Conservation (phyloP, 2,888 invertebrate species). For the Hydropsyche betteni region DNA sequence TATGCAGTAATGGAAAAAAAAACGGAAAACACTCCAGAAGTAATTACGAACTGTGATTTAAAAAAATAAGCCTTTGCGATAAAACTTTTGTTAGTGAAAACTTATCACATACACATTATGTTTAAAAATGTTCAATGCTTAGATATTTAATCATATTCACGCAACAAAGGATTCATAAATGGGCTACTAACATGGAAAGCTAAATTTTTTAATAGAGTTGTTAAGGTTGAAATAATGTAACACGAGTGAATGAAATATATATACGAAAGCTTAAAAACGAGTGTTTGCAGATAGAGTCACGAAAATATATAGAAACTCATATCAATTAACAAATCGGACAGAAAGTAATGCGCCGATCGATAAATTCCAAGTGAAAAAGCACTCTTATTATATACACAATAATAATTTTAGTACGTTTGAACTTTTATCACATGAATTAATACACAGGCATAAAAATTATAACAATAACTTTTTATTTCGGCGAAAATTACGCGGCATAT, state of each 20-base stretch:
- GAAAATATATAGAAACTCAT: constrained; percentile 12
- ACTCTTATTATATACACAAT: too few relatives aligned
- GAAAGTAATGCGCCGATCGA: constrained; percentile 7
- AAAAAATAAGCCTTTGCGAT: not conserved
- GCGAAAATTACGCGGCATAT: too few relatives aligned
- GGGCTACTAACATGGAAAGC: constrained; percentile 18
- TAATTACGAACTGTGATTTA: not conserved
- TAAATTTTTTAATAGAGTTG: constrained; percentile 19
- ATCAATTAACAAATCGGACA: constrained; percentile 19
- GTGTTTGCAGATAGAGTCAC: constrained; percentile 12
- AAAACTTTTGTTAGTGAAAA: not conserved
- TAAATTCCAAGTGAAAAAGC: not conserved
- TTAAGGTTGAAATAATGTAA: constrained; percentile 10
- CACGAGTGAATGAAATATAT: constrained; percentile 11
- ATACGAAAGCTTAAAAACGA: constrained; percentile 4
- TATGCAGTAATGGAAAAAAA: constrained; percentile 1
- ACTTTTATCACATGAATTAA: too few relatives aligned
- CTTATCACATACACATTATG: not conserved
- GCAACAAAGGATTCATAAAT: constrained; percentile 22
- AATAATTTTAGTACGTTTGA: too few relatives aligned
- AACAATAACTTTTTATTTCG: too few relatives aligned
- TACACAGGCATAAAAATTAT: too few relatives aligned
- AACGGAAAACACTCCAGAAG: not conserved
- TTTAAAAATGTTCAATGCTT: not conserved
- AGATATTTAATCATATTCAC: constrained; percentile 18